Percentiles rank a stretch among this genome's conserved stretches.
Evolutionary conservation across 2,888 invertebrate genomes (phyloP).

Genomic region (Rhodophaea formosa): DNA sequence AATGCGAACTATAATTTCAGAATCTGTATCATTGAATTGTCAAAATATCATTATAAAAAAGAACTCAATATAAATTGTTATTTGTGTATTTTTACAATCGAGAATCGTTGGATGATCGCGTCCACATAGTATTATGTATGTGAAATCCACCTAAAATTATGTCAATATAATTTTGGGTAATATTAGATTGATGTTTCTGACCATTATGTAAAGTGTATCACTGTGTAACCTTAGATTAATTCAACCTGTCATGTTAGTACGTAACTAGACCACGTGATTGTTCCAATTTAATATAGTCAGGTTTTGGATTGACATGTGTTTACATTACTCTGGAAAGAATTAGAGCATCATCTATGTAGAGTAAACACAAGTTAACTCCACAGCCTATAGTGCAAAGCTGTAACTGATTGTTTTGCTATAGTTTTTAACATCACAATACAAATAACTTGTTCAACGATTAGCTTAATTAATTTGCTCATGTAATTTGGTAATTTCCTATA

Average conservation of each 20-base stretch:
- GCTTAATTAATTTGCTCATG: constrained; percentile 73
- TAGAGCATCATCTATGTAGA: constrained; percentile 31
- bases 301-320: constrained; percentile 53
- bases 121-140: constrained; percentile 66
- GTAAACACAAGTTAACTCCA: constrained; percentile 42
- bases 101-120: constrained; percentile 78
- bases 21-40: background rate
- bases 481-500: constrained; percentile 41
- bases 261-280: constrained; percentile 67
- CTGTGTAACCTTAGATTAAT: constrained; percentile 75
- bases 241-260: constrained; percentile 74
- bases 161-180: constrained; percentile 61
- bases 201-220: constrained; percentile 73
- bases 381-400: constrained; percentile 76
- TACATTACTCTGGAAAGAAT: constrained; percentile 27
- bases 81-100: background rate
- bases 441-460: constrained; percentile 62
- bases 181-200: constrained; percentile 73
- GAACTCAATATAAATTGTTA: no score
- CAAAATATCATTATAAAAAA: no score
- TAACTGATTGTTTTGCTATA: constrained; percentile 77
- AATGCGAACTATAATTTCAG: background rate
- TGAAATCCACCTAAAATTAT: constrained; percentile 61
- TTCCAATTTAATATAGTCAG: constrained; percentile 53
- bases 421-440: constrained; percentile 69